Conservation (phyloP, 2,797 vertebrate genomes). For the Luscinia megarhynchos region DNA sequence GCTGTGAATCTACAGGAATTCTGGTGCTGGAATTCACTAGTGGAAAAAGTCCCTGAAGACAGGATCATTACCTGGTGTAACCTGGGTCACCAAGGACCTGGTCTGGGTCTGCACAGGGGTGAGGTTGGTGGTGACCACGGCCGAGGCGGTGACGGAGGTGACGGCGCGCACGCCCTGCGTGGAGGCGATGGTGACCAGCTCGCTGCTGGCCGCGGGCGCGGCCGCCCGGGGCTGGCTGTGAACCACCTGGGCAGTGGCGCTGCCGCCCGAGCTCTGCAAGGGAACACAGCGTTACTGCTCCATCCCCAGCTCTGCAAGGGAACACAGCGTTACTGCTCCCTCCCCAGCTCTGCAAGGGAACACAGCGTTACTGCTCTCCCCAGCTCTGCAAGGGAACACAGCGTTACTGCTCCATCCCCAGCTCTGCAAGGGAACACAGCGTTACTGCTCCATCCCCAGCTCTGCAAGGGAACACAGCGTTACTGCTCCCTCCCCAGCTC, state of each 20-base stretch:
- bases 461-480: too few relatives aligned
- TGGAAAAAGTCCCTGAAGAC: neutral
- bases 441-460: too few relatives aligned
- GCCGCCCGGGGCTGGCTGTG: slow-evolving; percentile 87
- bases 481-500: too few relatives aligned
- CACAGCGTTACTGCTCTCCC: too few relatives aligned
- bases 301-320: too few relatives aligned
- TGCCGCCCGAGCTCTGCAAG: slow-evolving; percentile 78
- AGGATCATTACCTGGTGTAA: slow-evolving; percentile 79
- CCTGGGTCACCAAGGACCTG: slow-evolving; percentile 86
- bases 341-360: neutral
- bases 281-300: neutral
- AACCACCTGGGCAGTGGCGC: slow-evolving; percentile 82
- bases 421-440: too few relatives aligned
- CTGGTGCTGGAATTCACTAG: neutral
- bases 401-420: neutral
- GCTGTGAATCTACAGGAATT: neutral
- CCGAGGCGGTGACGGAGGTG: slow-evolving; percentile 84
- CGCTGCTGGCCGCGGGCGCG: slow-evolving; percentile 78
- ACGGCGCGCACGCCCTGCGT: slow-evolving; percentile 86
- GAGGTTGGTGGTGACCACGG: slow-evolving; percentile 88
- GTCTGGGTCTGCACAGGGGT: slow-evolving; percentile 86
- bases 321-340: neutral
- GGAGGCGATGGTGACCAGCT: slow-evolving; percentile 87
- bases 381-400: too few relatives aligned